Evolutionary conservation across 2,797 vertebrate genomes (phyloP).

Genomic region (Rhinichthys osculus): DNA sequence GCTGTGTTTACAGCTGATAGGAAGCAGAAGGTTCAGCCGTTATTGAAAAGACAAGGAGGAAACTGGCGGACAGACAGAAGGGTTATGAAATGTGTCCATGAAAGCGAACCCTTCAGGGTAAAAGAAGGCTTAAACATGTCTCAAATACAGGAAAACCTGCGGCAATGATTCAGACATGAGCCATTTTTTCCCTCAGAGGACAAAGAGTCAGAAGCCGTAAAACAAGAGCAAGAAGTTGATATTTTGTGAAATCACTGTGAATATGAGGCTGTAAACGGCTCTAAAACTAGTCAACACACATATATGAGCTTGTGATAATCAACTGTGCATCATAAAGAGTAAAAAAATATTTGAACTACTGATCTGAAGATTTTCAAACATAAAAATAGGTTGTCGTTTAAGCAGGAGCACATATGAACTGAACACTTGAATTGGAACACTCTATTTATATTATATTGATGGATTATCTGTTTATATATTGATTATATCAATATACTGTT

Average conservation of each 20-base stretch:
- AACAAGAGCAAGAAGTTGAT: background rate
- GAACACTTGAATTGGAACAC: background rate
- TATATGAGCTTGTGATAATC: background rate
- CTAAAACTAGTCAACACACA: background rate
- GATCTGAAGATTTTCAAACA: background rate
- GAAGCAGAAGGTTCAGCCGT: background rate
- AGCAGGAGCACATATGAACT: background rate
- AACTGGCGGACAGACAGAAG: constrained; percentile 15
- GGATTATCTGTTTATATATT: background rate
- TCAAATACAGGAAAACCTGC: constrained; percentile 16
- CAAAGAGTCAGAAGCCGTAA: background rate
- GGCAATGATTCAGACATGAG: constrained; percentile 13
- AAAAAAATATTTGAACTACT: background rate
- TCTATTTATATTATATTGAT: too few species aligned
- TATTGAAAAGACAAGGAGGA: background rate
- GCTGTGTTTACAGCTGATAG: constrained; percentile 21
- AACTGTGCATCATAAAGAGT: background rate
- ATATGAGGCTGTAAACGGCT: background rate
- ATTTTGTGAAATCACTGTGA: background rate
- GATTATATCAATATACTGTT: too few species aligned
- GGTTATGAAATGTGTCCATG: constrained; percentile 6
- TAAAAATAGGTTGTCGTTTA: too few species aligned
- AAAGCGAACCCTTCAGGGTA: constrained; percentile 26
- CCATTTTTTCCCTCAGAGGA: background rate
- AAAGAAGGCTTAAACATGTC: constrained; percentile 2